Base-by-base conservation (phyloP, 2,113 vertebrate species). In the Cyphomyrus plagiostoma region DNA sequence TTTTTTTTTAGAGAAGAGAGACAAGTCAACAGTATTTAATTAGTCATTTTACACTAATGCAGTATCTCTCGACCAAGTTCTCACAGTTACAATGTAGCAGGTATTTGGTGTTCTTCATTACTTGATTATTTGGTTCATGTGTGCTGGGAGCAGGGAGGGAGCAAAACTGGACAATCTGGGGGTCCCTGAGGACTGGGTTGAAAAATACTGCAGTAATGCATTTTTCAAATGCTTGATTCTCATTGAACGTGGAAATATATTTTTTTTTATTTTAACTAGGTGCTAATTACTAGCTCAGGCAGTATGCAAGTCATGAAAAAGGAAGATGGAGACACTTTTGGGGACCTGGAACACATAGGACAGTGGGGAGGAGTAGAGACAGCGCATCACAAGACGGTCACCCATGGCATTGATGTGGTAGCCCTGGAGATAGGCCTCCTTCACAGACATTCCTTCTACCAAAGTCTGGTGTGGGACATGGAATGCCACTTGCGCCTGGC, bases 401-500 rank as follows among this genome's bases (percentile, higher is more conserved):
- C 23, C 50, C 0, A 39, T 92, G 90, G 89, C 80, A 77, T 88
- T 92, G 85, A 93, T 88, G 50, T 86, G 53, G 87, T 91, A 92
- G 0, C 92, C 92, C 83, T 91, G 87, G 46, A 90, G 89, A 8
- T 86, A 90, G 4, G 90, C 92, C 88, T 89, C 80, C 23, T 13
- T 86, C 17, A 91, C 82, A 52, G 91, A 87, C 19, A 91, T 77
- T 0, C 53, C 88, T 53, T 91, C 89, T 58, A 90, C 91, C 86
- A 9, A 89, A 53, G 84, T 35, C 49, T 26, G 17, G 45, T 46
- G 42, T 15, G 92, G 91, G 39, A 91, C 87, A 26, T 50, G 92
- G 58, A 93, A 93, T 39, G 90, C 62, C 53, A 93, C 90, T 48
- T 90, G 82, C 88, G 91, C 91, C 66, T 91, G 30, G 62, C 90